Base-by-base conservation (phyloP, 2,113 vertebrate genomes). In the Aspidoscelis tigris region DNA sequence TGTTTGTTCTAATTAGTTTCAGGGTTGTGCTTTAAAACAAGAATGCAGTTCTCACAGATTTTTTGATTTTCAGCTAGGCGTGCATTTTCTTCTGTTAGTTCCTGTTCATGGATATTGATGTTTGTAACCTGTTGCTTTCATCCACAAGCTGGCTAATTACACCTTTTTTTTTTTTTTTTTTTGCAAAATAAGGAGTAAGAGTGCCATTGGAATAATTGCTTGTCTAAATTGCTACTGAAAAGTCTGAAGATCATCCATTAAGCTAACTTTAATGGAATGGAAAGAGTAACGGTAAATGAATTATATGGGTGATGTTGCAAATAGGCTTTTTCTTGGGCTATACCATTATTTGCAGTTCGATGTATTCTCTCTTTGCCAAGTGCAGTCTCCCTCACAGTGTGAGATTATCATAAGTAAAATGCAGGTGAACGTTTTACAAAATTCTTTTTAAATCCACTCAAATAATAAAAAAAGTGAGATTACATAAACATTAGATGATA, bases 121-220 rank as follows among this genome's bases (percentile, higher is more conserved):
- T 80, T 77, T 87, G 26, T 86, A 78, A 86, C n/a, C 47, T 83
- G 39, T 2, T 43, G 14, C 80, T 83, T 88, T 84, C 79, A 68
- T 84, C 80, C 0, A 0, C 44, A 71, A 87, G 39, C 39, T 55
- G 43, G 20, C 84, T 92, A 89, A 87, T 91, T 88, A 53, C 73
- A 58, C 39, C 10, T 44, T 71, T 33, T 33, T 33, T 33, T 33
- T 33, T 33, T 33, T 33, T 33, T 33, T 33, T 33, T 61, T 61
- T 47, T 86, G 84, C 78, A 41, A 50, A 70, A 78, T 86, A 43
- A 86, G 79, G 88, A 88, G 1, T 2, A 2, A 22, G 43, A 84
- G 84, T 44, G 24, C 64, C n/a, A 26, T 39, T 71, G 61, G 70
- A 88, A 39, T 84, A 74, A 88, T 87, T 88, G 43, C 55, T 87